Conservation (phyloP, 2,113 vertebrate species). For the Antechinus stuartii region DNA sequence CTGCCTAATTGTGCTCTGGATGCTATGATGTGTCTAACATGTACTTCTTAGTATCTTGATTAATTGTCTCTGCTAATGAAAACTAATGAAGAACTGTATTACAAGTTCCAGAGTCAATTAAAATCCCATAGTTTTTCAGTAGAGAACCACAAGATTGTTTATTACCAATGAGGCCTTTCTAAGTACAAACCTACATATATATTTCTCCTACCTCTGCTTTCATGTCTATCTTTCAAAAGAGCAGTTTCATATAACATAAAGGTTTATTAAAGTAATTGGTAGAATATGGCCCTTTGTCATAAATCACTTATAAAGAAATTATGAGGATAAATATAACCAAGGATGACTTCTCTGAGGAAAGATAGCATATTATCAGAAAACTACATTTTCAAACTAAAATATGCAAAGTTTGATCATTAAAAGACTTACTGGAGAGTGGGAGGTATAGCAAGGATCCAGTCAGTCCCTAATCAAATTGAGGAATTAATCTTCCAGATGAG, state of each 20-base stretch:
- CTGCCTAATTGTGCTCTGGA: conserved; percentile 56
- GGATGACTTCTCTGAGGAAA: background rate
- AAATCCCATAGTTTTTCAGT: background rate
- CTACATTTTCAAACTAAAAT: background rate
- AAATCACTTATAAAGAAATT: background rate
- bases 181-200: background rate
- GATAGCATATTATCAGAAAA: no score
- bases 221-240: background rate
- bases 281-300: background rate
- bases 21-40: conserved; percentile 43
- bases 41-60: conserved; percentile 62
- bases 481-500: background rate
- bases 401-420: background rate
- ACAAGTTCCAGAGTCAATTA: conserved; percentile 36
- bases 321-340: background rate
- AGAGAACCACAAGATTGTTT: conserved; percentile 1
- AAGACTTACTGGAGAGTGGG: background rate
- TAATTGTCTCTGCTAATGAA: conserved; percentile 61
- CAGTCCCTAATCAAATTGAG: background rate
- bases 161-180: background rate
- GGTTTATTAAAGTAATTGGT: background rate
- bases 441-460: background rate
- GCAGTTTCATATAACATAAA: background rate
- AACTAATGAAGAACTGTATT: conserved; percentile 64
- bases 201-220: no score